A percentile compares a stretch with the other conserved stretches of the same genome.
Evolutionary conservation across 2,113 vertebrate genomes (phyloP).

Genomic region (Alces alces): DNA sequence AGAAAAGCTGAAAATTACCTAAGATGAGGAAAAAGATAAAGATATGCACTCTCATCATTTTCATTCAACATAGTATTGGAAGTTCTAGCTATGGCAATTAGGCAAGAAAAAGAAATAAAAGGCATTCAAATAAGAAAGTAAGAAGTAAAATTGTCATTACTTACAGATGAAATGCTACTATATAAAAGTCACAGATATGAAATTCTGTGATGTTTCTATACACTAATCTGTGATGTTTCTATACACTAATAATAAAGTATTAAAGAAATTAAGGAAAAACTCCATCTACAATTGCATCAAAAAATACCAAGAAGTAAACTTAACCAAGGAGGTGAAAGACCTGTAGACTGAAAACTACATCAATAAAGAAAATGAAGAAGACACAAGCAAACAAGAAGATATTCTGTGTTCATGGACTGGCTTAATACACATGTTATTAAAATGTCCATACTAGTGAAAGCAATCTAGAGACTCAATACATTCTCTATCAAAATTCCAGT

Average conservation of each 20-base stretch:
- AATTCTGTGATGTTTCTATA: not conserved
- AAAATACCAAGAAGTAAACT: not conserved
- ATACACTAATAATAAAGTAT: not conserved
- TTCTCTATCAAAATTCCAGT: not conserved
- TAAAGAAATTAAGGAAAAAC: not conserved
- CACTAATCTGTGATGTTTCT: not conserved
- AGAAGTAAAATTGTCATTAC: not conserved
- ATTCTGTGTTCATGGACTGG: not conserved
- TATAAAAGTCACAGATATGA: not conserved
- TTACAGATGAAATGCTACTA: not conserved
- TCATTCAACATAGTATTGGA: not conserved
- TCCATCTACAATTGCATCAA: not conserved
- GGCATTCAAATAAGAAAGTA: not conserved
- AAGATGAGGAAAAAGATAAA: not conserved
- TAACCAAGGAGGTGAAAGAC: not conserved
- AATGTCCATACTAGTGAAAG: not conserved
- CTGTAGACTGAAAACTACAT: not conserved
- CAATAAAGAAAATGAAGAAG: not conserved
- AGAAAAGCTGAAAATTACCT: not conserved
- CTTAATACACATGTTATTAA: not conserved
- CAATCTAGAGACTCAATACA: not conserved
- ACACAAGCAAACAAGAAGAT: not conserved
- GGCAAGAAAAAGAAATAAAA: not conserved
- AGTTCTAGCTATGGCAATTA: not conserved
- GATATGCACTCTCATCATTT: not conserved